Conservation (phyloP, 2,113 vertebrate species). For the Nothobranchius furzeri region DNA sequence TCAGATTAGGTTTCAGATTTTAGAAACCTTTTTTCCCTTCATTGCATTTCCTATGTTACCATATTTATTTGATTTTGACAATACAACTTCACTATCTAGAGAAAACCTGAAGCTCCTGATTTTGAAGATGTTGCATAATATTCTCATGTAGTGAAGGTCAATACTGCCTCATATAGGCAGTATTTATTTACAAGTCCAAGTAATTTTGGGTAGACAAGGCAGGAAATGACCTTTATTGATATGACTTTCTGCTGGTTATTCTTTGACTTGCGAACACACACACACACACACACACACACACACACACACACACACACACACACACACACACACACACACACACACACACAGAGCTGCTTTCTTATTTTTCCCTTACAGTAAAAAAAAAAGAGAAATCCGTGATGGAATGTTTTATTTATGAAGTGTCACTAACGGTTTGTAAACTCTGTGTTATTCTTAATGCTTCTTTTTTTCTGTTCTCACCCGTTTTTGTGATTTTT, state of each 20-base stretch:
- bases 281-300: constrained; percentile 9
- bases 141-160: not conserved
- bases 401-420: constrained; percentile 36
- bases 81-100: not conserved
- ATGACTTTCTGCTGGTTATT: constrained; percentile 57
- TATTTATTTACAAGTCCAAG: constrained; percentile 19
- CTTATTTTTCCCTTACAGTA: constrained; percentile 29
- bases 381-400: constrained; percentile 43
- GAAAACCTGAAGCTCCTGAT: not conserved
- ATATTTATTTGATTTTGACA: not conserved
- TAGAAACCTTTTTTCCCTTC: not conserved
- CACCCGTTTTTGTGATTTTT: not conserved
- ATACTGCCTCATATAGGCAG: not conserved
- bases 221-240: constrained; percentile 63
- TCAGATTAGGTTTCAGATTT: constrained; percentile 18
- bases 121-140: constrained; percentile 4
- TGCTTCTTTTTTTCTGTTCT: not conserved
- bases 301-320: too few species aligned
- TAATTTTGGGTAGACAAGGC: constrained; percentile 45
- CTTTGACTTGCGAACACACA: constrained; percentile 13
- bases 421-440: constrained; percentile 1
- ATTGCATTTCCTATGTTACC: not conserved
- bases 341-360: constrained; percentile 41
- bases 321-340: constrained; percentile 7
- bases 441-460: constrained; percentile 15